Conservation (phyloP, 2,888 invertebrate species). For the Pristionchus fissidentatus region DNA sequence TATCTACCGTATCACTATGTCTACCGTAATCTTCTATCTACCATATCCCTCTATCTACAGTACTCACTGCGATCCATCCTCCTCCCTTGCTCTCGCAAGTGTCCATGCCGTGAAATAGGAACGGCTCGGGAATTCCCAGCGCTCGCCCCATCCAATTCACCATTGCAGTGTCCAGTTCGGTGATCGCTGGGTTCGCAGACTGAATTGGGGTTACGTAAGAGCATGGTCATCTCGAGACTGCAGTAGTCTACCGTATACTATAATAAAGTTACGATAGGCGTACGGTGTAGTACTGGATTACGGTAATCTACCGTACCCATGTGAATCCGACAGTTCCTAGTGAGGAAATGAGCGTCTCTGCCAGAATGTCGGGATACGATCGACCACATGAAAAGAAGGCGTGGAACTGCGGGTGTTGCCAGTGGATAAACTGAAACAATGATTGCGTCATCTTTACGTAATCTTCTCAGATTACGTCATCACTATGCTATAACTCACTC, state of each 20-base stretch:
- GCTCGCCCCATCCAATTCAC: conserved; percentile 53
- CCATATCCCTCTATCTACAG: no score
- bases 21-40: no score
- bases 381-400: conserved; percentile 44
- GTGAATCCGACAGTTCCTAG: conserved; percentile 37
- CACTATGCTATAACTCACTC: background rate
- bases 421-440: conserved; percentile 19
- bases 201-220: background rate
- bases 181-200: conserved; percentile 49
- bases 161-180: conserved; percentile 52
- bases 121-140: conserved; percentile 50
- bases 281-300: background rate
- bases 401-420: conserved; percentile 46
- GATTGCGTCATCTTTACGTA: no score
- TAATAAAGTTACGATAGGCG: background rate
- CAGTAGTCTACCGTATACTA: background rate
- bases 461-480: background rate
- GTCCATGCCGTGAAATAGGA: conserved; percentile 33
- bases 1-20: no score
- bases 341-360: conserved; percentile 33
- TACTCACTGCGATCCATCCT: conserved; percentile 49
- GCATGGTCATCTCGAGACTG: background rate
- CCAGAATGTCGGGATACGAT: conserved; percentile 46
- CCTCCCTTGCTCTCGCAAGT: conserved; percentile 50
- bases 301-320: conserved; percentile 32